Base-by-base conservation (phyloP, 2,888 invertebrate genomes). In the Lapara coniferarum region DNA sequence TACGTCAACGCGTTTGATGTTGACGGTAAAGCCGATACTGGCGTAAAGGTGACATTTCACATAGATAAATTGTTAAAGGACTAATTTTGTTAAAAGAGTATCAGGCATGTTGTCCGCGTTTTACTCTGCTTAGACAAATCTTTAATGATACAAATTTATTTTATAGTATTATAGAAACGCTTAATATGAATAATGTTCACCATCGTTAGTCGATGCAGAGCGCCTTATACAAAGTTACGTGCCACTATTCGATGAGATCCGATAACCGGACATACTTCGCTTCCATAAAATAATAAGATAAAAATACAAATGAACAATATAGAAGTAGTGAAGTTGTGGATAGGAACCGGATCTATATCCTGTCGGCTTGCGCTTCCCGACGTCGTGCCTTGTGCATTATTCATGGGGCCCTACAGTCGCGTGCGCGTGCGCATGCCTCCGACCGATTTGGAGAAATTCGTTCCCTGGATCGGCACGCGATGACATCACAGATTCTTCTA, bases 261-360 rank as follows among this genome's bases (percentile, higher is more conserved):
- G 37, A 37, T 37, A 37, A 37, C 37, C 37, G 37, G 37, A 37
- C 37, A 37, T 37, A 25, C 25, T 37, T 37, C 37, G 37, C 37
- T 37, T 37, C 37, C 37, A 8, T 14, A 56, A 56, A 67, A 57
- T 68, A 37, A 13, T 58, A 58, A 68, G 10, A n/a, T 13, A 37
- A 63, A 67, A 8, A 63, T 44, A 58, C 25, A 49, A 57, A 58
- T 30, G 37, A 68, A 69, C 46, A 53, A 53, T 53, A 52, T 69
- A 14, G 51, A 69, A 69, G 53, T 49, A 37, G 14, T 57, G 58
- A 66, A 56, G 16, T 51, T 52, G 67, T 12, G 68, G 74, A 76
- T 82, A 83, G 85, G 85, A 85, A 91, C 91, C 91, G 92, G 91
- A 92, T 90, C 87, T 89, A 78, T 90, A 88, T 92, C 92, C 92